Evolutionary conservation across 2,797 vertebrate species (phyloP).

Genomic region (Nothura maculosa): DNA sequence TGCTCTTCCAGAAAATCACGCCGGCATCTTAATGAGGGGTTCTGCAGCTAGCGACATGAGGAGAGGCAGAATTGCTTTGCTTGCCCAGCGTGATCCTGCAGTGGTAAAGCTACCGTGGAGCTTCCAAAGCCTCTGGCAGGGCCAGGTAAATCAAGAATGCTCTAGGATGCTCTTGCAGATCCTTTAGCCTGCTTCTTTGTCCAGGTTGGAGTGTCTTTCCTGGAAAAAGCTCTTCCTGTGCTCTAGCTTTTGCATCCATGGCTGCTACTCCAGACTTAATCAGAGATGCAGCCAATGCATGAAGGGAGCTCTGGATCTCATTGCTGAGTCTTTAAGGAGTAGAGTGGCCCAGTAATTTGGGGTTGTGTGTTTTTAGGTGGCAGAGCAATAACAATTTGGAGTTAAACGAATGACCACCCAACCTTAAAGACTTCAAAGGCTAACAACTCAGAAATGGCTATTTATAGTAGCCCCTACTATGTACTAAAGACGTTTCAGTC

Average conservation of each 20-base stretch:
- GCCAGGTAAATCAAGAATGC: too few relatives aligned
- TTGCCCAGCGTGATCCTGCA: neutral
- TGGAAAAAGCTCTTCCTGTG: too few relatives aligned
- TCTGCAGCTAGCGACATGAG: neutral
- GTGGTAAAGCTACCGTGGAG: too few relatives aligned
- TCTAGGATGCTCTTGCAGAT: too few relatives aligned
- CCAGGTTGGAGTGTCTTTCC: too few relatives aligned
- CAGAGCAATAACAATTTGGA: neutral
- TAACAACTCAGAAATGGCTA: neutral
- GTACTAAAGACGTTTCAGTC: neutral
- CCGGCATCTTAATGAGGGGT: neutral
- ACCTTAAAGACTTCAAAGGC: neutral
- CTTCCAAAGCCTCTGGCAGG: too few relatives aligned
- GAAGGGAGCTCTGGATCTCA: neutral
- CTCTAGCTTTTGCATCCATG: too few relatives aligned
- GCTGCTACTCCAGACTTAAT: too few relatives aligned
- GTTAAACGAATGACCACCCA: neutral
- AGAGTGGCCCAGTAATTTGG: rapidly evolving
- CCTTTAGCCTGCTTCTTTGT: too few relatives aligned
- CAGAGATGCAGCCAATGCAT: neutral
- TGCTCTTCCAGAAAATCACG: neutral
- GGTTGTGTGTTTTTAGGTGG: neutral
- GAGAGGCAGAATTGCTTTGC: neutral
- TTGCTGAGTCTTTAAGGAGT: neutral
- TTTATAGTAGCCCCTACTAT: neutral